Evolutionary conservation across 2,797 vertebrate species (phyloP).

Genomic region (Margarornis squamiger): DNA sequence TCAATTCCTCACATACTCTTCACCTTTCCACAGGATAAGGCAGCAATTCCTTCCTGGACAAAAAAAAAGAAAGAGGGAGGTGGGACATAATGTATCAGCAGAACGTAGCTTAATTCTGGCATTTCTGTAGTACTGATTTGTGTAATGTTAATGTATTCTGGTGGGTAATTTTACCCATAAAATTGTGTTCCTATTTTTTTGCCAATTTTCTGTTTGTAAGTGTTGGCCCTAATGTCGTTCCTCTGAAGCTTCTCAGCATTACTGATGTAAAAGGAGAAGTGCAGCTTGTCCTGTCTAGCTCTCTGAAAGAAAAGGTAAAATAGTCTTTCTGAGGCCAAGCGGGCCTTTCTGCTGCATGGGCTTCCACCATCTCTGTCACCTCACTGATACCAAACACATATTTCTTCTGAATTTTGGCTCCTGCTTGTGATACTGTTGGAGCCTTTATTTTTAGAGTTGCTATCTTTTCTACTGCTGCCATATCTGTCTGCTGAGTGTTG

Average conservation of each 20-base stretch:
- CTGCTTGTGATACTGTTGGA: neutral
- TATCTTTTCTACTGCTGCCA: conserved; percentile 50
- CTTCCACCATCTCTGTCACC: neutral
- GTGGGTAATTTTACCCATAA: neutral
- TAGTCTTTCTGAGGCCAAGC: neutral
- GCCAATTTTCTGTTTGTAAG: neutral
- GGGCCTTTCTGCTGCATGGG: neutral
- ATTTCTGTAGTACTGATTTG: neutral
- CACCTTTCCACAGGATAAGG: neutral
- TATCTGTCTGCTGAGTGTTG: conserved; percentile 53
- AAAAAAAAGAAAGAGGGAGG: too few species aligned
- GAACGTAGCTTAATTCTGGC: neutral
- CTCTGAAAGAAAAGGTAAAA: neutral
- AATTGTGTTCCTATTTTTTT: neutral
- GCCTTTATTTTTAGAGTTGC: conserved; percentile 64
- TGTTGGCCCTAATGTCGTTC: neutral
- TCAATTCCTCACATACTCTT: neutral
- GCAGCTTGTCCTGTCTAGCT: neutral
- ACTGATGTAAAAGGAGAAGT: neutral
- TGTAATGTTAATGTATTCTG: neutral
- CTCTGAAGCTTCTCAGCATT: neutral
- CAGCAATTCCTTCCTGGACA: neutral
- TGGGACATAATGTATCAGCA: neutral
- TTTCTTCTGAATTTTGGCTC: neutral
- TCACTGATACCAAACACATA: neutral